Conservation (phyloP, 1,140 invertebrate species). For the Sitobion miscanthi region DNA sequence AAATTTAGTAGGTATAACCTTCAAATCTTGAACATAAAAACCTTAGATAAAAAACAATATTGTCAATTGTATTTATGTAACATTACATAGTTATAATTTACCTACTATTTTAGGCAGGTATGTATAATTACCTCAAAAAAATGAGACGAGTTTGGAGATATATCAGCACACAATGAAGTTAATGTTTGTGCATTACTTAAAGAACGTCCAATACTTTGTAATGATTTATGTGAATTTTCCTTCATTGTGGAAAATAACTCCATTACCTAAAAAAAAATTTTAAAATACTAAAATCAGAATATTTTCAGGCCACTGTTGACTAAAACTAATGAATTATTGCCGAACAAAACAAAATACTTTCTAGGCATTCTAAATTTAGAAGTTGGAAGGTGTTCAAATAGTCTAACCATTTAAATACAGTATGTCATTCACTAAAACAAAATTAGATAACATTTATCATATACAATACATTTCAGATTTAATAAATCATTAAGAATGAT, state of each 20-base stretch:
- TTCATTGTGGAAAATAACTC: constrained; percentile 75
- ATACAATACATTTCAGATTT: neutral
- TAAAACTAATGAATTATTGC: constrained; percentile 52
- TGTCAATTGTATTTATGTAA: neutral
- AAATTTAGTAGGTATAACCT: neutral
- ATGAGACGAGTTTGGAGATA: constrained; percentile 82
- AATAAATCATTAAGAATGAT: neutral
- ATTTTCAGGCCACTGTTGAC: constrained; percentile 33
- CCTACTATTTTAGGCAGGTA: neutral
- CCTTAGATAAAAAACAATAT: neutral
- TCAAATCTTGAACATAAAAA: constrained; percentile 19
- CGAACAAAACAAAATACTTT: constrained; percentile 55
- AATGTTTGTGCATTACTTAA: constrained; percentile 70
- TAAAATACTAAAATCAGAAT: constrained; percentile 5
- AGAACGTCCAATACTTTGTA: constrained; percentile 63
- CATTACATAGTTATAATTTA: neutral
- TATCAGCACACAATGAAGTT: constrained; percentile 76
- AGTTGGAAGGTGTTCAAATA: constrained; percentile 50
- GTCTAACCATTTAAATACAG: constrained; percentile 32
- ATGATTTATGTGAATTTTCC: constrained; percentile 67
- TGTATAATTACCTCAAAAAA: constrained; percentile 76
- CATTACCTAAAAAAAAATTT: constrained; percentile 67
- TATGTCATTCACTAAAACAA: constrained; percentile 20
- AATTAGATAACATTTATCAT: constrained; percentile 17
- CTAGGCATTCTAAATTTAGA: constrained; percentile 53